A percentile compares a stretch with the other conserved stretches of the same genome.
phyloP scores from a whole-genome alignment of 2,113 vertebrate genomes.

The Myrmecophaga tridactyla region DNA sequence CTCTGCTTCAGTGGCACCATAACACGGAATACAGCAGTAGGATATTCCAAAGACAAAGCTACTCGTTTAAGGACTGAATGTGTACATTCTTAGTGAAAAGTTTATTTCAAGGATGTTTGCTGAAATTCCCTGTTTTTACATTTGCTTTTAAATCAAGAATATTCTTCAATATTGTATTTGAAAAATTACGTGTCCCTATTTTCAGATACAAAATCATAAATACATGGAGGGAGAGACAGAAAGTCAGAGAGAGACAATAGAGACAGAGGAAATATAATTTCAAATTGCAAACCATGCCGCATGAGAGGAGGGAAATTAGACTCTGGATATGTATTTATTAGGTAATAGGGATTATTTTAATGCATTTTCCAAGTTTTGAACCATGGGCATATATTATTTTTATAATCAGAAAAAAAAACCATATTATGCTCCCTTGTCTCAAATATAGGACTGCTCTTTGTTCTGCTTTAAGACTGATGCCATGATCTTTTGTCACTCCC shows the following conservation, averaged over 20 bases:
- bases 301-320: not conserved
- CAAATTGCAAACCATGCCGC: not conserved
- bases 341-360: not conserved
- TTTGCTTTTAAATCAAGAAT: constrained; percentile 16
- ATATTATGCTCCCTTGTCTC: not conserved
- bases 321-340: not conserved
- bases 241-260: too few relatives aligned
- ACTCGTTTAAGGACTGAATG: not conserved
- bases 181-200: not conserved
- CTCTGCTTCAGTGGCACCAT: not conserved
- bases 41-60: not conserved
- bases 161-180: not conserved
- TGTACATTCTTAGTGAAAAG: not conserved
- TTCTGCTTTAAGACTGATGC: not conserved
- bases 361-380: not conserved
- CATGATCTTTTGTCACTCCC: not conserved
- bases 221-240: not conserved
- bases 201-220: not conserved
- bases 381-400: not conserved
- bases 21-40: not conserved
- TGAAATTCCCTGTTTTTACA: not conserved
- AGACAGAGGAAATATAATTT: not conserved
- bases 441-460: not conserved
- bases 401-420: not conserved
- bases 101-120: not conserved